Base-by-base conservation (phyloP, 2,113 vertebrate species). In the Podiceps cristatus region DNA sequence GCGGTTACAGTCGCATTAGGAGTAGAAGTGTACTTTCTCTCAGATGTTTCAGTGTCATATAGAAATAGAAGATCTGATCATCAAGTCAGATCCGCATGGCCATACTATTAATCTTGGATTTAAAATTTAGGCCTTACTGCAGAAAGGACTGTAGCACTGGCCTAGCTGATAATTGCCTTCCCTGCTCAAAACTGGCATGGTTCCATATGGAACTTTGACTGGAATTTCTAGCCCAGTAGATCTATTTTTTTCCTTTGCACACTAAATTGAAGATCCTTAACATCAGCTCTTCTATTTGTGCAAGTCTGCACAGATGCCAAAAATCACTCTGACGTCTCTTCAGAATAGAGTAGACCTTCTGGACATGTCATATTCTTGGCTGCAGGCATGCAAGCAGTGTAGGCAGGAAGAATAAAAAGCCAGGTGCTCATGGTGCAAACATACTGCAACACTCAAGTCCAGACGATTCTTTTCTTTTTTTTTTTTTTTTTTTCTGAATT, bases 321-420 rank as follows among this genome's bases (percentile, higher is more conserved):
- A 88, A 88, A 82, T 72, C 17, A 29, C 27, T 68, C 17, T 69
- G 24, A 3, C 20, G 6, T 37, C 77, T 88, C 64, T 58, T 63
- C 77, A 74, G 27, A 44, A 50, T 1, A 66, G 45, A 19, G 37
- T 6, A 14, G 17, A 45, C 25, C n/a, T 63, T 88, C 7, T 11
- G 59, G 47, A 35, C 13, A 27, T 0, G 0, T 18, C 49, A 45
- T 1, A 0, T 31, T 60, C 58, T 33, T 81, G 73, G 59, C 60
- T 45, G n/a, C 55, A 74, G 35, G 24, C 14, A 2, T 7, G 31
- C 7, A 18, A 49, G 10, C 13, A 49, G 56, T 2, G 14, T 19
- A 67, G 84, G 25, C 29, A 63, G 35, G 25, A 59, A n/a, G 56
- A 63, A 28, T 13, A 17, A 40, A 71, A 79, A 31, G 31, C 56